These are phyloP conservation scores for Drosophila trichaetosa DNA, from an alignment of 2,888 invertebrate genomes.

Conservation along the genomic window DNA sequence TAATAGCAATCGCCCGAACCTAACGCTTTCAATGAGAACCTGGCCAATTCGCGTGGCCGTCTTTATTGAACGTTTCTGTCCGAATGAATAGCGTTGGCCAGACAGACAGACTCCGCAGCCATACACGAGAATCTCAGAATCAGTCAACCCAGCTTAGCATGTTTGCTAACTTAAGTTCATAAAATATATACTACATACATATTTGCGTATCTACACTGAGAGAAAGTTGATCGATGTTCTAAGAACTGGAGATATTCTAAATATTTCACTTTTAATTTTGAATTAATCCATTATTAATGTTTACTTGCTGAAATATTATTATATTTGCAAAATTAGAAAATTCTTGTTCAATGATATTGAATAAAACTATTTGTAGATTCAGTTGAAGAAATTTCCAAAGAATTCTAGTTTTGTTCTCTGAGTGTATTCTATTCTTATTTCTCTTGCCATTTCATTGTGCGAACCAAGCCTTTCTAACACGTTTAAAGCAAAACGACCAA, in stretches of 20 bases:
- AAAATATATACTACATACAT: constrained; percentile 24
- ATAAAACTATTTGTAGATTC: not conserved
- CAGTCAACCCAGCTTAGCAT: constrained; percentile 38
- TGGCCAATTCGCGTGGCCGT: constrained; percentile 73
- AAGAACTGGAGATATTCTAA: not conserved
- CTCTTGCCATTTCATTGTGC: constrained; percentile 72
- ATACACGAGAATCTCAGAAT: constrained; percentile 30
- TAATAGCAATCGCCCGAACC: constrained; percentile 24
- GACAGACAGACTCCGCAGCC: constrained; percentile 72
- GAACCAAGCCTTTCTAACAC: constrained; percentile 79
- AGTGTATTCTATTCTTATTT: constrained; percentile 52
- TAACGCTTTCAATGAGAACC: constrained; percentile 59
- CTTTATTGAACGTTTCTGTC: constrained; percentile 81
- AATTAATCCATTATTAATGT: not conserved
- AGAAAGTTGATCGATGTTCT: constrained; percentile 3
- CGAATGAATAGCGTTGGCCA: constrained; percentile 67
- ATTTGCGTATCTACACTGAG: constrained; percentile 24
- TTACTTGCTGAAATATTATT: not conserved
- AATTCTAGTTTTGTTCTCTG: not conserved
- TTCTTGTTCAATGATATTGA: not conserved
- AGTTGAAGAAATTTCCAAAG: not conserved
- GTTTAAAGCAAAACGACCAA: constrained; percentile 76
- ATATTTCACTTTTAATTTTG: not conserved
- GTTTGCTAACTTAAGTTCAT: constrained; percentile 41
- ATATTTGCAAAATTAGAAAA: too few species aligned